Base-by-base conservation (phyloP, 1,140 invertebrate species). In the Hetaerina americana region DNA sequence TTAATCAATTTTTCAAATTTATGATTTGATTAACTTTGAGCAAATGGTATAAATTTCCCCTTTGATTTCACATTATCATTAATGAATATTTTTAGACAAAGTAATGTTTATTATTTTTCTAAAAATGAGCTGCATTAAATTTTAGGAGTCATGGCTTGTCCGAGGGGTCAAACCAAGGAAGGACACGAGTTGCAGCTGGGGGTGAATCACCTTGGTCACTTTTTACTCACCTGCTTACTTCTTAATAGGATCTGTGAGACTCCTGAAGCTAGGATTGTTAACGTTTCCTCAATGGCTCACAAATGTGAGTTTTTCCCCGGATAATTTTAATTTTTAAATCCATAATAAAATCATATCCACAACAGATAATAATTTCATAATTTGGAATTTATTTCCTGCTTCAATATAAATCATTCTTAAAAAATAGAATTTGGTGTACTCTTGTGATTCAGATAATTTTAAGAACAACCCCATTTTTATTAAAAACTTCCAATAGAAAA, bases 161-260 rank as follows among this genome's bases (percentile, higher is more conserved):
- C 79, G 8, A 68, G 77, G 26, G 73, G 29, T n/a, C 70, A 72
- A 24, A 82, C 80, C 6, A 72, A 77, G 72, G 83, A 85, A 71
- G 81, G 81, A 0, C 81, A 82, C 71, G 84, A 85, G 74, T 77
- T 77, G 69, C 77, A 78, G 24, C 28, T 77, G 12, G 75, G 76
- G 1, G 74, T 76, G 6, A 77, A 77, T 68, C 75, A 77, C 67
- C 72, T 77, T 70, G 76, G 76, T 18, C 73, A 74, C 57, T 74
- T 74, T 31, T 66, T 78, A 25, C 76, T 85, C 26, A 85, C 84
- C 5, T 78, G 80, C 73, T 71, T 85, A 10, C 69, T 85, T 8
- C 72, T 82, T 15, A 27, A 28, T 25, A 67, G 28, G 25, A 66
- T 71, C n/a, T 22, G n/a, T 24, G 10, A 69, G 12, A 18, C 27